Conservation (phyloP, 2,888 invertebrate genomes). For the Steinernema hermaphroditum region DNA sequence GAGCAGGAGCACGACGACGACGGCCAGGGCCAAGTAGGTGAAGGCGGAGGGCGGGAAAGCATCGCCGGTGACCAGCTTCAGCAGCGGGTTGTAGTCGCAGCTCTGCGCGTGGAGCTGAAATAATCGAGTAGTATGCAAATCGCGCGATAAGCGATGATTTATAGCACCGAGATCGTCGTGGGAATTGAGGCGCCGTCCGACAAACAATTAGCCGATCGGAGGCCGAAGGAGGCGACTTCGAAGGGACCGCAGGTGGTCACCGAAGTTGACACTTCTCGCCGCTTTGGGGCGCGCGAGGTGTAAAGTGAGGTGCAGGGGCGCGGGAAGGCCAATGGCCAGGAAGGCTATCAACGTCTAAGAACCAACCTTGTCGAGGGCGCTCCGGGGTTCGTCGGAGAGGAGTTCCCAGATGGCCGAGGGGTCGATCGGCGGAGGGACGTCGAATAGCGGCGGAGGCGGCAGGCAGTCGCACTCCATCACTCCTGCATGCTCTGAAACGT, state of each 20-base stretch:
- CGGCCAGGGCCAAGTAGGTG: neutral
- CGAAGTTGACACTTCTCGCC: too few species aligned
- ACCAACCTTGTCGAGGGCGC: slow-evolving; percentile 38
- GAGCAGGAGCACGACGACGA: neutral
- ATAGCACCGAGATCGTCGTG: neutral
- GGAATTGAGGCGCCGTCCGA: neutral
- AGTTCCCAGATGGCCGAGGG: slow-evolving; percentile 60
- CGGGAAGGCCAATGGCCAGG: too few species aligned
- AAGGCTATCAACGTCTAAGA: neutral
- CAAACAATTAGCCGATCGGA: neutral
- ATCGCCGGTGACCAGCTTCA: neutral
- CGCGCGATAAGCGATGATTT: slow-evolving; percentile 5
- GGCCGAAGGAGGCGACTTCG: neutral
- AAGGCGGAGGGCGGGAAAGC: neutral
- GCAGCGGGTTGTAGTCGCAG: slow-evolving; percentile 21
- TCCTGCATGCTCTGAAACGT: neutral
- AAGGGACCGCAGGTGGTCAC: slow-evolving; percentile 18
- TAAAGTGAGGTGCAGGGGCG: too few species aligned
- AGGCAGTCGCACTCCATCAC: slow-evolving; percentile 54
- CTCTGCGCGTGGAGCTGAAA: slow-evolving; percentile 18
- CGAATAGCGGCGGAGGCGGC: slow-evolving; percentile 52
- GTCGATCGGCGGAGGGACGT: slow-evolving; percentile 59
- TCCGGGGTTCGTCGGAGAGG: slow-evolving; percentile 54
- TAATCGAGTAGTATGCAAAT: neutral
- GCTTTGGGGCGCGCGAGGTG: neutral